Conservation (phyloP, 2,797 vertebrate genomes). For the Coilia nasus region DNA sequence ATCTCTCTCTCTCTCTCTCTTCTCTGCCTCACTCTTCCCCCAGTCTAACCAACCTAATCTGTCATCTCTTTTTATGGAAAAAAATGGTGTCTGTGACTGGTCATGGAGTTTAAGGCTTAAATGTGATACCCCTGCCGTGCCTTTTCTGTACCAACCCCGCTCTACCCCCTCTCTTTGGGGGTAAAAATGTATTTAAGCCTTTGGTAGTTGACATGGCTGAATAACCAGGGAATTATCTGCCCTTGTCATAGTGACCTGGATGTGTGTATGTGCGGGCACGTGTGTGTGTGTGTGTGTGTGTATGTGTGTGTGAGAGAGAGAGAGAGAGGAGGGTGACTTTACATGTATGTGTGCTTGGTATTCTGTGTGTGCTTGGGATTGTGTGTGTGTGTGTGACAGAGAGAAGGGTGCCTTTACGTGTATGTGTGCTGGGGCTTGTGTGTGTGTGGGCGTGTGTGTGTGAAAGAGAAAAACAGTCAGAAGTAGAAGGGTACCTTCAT, state of each 20-base stretch:
- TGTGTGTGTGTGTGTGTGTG: background rate
- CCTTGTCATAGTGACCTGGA: background rate
- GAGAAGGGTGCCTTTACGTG: too few species aligned
- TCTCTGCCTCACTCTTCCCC: background rate
- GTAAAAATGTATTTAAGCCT: slow-evolving; percentile 55
- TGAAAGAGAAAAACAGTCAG: too few species aligned
- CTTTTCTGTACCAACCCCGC: background rate
- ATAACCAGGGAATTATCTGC: slow-evolving; percentile 3
- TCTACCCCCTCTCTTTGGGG: slow-evolving; percentile 43
- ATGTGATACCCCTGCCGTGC: background rate
- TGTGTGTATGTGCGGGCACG: background rate
- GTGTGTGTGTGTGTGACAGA: background rate
- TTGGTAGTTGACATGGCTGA: slow-evolving; percentile 8
- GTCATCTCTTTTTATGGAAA: background rate
- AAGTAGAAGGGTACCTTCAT: background rate
- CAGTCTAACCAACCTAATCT: background rate
- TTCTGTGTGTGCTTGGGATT: background rate
- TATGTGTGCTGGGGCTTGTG: background rate
- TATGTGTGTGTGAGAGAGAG: background rate
- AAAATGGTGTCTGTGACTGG: background rate
- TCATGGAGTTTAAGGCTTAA: slow-evolving; percentile 10
- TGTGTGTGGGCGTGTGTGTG: background rate
- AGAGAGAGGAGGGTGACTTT: background rate
- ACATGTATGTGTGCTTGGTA: background rate
- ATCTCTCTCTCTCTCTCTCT: slow-evolving; percentile 41